Conservation (phyloP, 2,113 vertebrate genomes). For the Galeopterus variegatus region DNA sequence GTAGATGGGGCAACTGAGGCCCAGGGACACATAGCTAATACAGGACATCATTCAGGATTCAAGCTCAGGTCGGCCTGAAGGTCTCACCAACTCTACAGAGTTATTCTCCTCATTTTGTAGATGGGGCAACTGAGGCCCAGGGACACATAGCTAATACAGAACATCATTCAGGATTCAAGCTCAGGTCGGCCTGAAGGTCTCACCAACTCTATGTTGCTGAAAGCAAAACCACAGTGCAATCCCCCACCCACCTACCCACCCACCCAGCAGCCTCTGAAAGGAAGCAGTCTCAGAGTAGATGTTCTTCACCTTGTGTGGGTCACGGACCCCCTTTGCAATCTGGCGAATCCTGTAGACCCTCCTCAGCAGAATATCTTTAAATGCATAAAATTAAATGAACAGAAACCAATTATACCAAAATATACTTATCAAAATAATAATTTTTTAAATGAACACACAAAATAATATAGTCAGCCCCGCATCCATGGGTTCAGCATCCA, state of each 20-base stretch:
- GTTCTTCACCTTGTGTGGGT: background rate
- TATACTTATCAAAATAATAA: background rate
- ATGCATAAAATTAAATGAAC: constrained; percentile 8
- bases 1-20: background rate
- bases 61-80: background rate
- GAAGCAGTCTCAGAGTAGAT: background rate
- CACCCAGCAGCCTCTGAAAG: background rate
- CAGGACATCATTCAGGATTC: background rate
- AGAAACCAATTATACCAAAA: background rate
- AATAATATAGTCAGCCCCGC: background rate
- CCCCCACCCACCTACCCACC: background rate
- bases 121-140: background rate
- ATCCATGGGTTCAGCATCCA: no score
- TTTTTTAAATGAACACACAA: background rate
- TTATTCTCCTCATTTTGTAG: background rate
- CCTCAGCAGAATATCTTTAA: constrained; percentile 22
- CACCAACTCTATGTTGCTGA: background rate
- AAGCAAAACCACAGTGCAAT: background rate
- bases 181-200: background rate
- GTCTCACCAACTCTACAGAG: background rate
- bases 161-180: background rate
- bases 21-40: background rate
- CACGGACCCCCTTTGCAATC: background rate
- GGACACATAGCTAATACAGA: background rate
- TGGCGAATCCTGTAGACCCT: background rate